These are phyloP conservation scores for Glaucomys volans DNA, from an alignment of 2,113 vertebrate species.

Conservation along the genomic window DNA sequence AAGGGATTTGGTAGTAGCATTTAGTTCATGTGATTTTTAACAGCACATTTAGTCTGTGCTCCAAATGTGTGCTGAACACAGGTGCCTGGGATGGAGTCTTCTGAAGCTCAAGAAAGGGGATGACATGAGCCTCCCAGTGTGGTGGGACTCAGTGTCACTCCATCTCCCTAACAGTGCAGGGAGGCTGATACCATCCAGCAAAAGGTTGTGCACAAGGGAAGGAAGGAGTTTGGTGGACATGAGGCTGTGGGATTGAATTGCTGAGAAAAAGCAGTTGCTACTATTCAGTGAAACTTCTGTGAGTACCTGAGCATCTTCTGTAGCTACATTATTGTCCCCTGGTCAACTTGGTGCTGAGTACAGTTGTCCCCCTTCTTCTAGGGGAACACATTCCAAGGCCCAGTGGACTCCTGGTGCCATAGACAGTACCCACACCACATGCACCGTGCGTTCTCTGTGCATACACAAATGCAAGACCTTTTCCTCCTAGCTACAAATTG, in stretches of 20 bases:
- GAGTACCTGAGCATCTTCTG: fast-evolving
- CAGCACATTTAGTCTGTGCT: no score
- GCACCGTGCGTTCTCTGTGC: background rate
- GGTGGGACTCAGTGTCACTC: background rate
- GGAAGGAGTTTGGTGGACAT: fast-evolving
- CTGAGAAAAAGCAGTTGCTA: background rate
- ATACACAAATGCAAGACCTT: background rate
- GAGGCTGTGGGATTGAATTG: fast-evolving
- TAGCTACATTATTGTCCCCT: background rate
- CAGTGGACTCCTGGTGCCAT: background rate
- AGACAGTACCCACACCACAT: background rate
- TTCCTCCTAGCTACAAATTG: background rate
- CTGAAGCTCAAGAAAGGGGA: background rate
- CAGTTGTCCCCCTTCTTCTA: background rate
- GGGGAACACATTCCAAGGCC: background rate
- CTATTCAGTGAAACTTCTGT: fast-evolving
- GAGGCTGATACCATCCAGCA: fast-evolving
- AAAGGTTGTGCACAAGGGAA: fast-evolving
- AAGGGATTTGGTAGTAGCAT: background rate
- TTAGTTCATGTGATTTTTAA: no score
- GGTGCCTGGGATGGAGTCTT: fast-evolving
- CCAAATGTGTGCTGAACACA: fast-evolving
- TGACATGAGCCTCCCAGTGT: fast-evolving
- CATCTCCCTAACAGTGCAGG: fast-evolving
- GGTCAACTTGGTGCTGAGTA: background rate